Base-by-base conservation (phyloP, 1,140 invertebrate species). In the Brachionus rubens region DNA sequence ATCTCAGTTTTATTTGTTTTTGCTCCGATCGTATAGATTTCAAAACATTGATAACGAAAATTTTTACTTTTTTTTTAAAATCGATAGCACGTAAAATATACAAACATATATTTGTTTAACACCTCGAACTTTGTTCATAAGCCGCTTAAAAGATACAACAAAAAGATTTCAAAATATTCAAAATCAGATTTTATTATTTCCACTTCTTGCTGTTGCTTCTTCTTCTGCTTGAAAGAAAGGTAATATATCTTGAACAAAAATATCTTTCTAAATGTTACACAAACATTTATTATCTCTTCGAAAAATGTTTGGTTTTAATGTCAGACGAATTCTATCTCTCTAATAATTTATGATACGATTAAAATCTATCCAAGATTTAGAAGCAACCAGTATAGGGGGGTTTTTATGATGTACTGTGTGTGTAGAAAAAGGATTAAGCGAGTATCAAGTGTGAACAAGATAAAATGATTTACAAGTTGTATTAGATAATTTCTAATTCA, bases 211-310 rank as follows among this genome's bases (percentile, higher is more conserved):
- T 59, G 54, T 33, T 59, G n/a, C n/a, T n/a, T n/a, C n/a, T n/a
- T n/a, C n/a, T n/a, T n/a, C n/a, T n/a, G n/a, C n/a, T n/a, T n/a
- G n/a, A n/a, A n/a, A 3, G 33, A 59, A 59, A 59, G 54, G 54
- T 59, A 59, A 59, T 10, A 59, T 59, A 59, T 59, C 54, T 59
- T 59, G 54, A 59, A n/a, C n/a, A n/a, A n/a, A n/a, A n/a, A n/a
- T n/a, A n/a, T n/a, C 33, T 59, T 30, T 59, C 19, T 59, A 59
- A 59, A 59, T 59, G 54, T 36, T 40, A 59, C 19, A 33, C 30
- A 59, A 59, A 59, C 16, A 59, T 59, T 59, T 59, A 59, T 59
- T 54, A 28, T 16, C 16, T 1, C n/a, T n/a, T n/a, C n/a, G n/a
- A n/a, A n/a, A n/a, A n/a, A n/a, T n/a, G n/a, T n/a, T n/a, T n/a